Conservation (phyloP, 2,888 invertebrate species). For the Himalopsyche kuldschensis region DNA sequence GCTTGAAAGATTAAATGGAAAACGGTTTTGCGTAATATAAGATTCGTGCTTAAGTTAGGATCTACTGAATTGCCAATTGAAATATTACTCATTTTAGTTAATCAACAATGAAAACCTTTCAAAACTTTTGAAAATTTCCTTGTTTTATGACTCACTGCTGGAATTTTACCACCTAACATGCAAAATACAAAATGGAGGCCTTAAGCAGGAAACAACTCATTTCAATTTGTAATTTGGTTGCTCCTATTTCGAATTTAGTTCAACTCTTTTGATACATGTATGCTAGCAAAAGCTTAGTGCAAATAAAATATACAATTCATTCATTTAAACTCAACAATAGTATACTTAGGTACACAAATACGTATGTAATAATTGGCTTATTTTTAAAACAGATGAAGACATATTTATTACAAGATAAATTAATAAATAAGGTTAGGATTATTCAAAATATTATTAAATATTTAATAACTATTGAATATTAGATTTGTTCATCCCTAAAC, state of each 20-base stretch:
- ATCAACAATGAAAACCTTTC: background rate
- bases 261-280: background rate
- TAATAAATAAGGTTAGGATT: too few species aligned
- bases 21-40: too few species aligned
- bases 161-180: slow-evolving; percentile 1
- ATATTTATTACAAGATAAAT: too few species aligned
- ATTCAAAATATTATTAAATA: too few species aligned
- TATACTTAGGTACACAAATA: too few species aligned
- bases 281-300: background rate
- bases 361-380: too few species aligned
- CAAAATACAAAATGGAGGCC: slow-evolving; percentile 4
- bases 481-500: too few species aligned
- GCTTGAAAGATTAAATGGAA: too few species aligned
- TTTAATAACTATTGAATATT: too few species aligned
- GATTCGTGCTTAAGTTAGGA: too few species aligned
- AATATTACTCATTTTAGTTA: background rate
- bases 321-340: too few species aligned
- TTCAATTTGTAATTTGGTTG: slow-evolving; percentile 32
- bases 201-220: slow-evolving; percentile 28
- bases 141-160: background rate
- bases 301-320: background rate
- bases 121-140: background rate
- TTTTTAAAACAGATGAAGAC: too few species aligned
- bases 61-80: background rate
- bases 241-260: slow-evolving; percentile 5